Base-by-base conservation (phyloP, 1,140 invertebrate genomes). In the Papilio helenus region DNA sequence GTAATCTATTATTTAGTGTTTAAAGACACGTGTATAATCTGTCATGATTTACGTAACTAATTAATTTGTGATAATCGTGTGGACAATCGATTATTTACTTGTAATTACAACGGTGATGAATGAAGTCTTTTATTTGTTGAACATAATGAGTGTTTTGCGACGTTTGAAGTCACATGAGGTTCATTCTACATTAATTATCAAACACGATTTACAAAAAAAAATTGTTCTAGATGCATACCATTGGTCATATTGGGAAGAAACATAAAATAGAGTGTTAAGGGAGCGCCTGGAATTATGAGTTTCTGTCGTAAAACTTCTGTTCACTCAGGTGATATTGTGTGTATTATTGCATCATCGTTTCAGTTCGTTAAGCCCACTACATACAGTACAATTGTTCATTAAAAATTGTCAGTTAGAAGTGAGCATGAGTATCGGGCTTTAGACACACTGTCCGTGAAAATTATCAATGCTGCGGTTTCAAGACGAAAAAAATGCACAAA, bases 41-140 rank as follows among this genome's bases (percentile, higher is more conserved):
- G 74, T 77, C 74, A 77, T 4, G 34, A 34, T 18, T 58, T 58
- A 10, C 51, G 74, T 44, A 61, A 34, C 29, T 77, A 65, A 77
- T 77, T 77, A 77, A 77, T 77, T 58, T 20, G 55, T 55, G n/a
- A 76, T 76, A 76, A 76, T 61, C 55, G 42, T 76, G 73, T 51
- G 8, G 46, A 76, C 73, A 76, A 74, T 51, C 16, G 34, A 29
- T 76, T 76, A 51, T 51, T 76, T 76, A 76, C 46, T 51, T 34
- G 1, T 65, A 65, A 65, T 65, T 10, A 61, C 9, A 26, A 29
- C 12, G 61, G 10, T 34, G 61, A 65, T 26, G 12, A 65, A 65
- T 65, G 29, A 65, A 65, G 61, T 65, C 34, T 34, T 34, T 34
- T 34, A 23, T 65, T 65, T 65, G 23, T 26, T 65, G 29, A 0